Evolutionary conservation across 1,140 invertebrate genomes (phyloP), one percentile per base, ranked within the genome.

Genomic region (Sarcophaga bullata): DNA sequence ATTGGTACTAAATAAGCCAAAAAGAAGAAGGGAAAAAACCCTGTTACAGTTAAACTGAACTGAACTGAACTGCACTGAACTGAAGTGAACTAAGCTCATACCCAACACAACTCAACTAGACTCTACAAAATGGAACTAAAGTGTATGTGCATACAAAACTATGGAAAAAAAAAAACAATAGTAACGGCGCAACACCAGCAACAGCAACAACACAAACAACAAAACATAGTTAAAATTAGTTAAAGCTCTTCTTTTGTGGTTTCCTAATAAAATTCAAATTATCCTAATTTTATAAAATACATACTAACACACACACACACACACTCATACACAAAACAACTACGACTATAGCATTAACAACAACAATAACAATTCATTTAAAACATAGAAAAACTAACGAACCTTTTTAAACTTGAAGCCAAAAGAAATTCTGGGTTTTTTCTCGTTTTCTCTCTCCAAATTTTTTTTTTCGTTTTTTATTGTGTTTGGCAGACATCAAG

Each of bases 221-320:
- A 58, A 58, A 58, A 58, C 4, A 13, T 58, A 15, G 15, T n/a
- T 37, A 58, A 47, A 49, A 17, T 37, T 46, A 73, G 46, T 49
- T 49, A 76, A 76, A 76, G 73, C 47, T 49, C 47, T 49, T 76
- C 46, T 76, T 49, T 49, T 76, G 73, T 76, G 73, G 73, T 76
- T 76, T 76, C 73, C 46, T 76, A 76, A 76, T 76, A 76, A 76
- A 76, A 76, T 76, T 76, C 73, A 76, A 76, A 76, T 76, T 76
- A 76, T 47, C 49, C 73, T 76, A 76, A 76, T 76, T 76, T 76
- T 76, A 49, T 76, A 76, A 15, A 76, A 76, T 17, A 37, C 15
- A 54, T 10, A 15, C 15, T 9, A 4, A 54, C 15, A 54, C 6
- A 58, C 25, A 37, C 25, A 37, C 25, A 37, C 25, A 37, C 25